Evolutionary conservation across 1,140 invertebrate genomes (phyloP).

Genomic region (Hycleus cichorii): DNA sequence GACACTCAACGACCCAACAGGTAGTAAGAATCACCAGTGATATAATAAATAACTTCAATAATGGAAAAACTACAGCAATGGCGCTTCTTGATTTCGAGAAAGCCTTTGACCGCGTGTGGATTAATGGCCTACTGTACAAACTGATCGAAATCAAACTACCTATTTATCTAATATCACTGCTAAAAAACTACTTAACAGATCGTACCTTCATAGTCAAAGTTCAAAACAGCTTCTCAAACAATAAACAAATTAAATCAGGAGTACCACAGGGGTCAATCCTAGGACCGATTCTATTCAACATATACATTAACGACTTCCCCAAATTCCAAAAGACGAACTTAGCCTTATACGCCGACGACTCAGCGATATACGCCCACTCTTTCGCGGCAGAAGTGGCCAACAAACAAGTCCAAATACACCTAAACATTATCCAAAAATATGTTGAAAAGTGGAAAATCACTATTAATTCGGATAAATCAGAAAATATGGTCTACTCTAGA

Average conservation of each 20-base stretch:
- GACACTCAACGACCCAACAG: no score
- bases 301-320: constrained; percentile 21
- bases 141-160: constrained; percentile 16
- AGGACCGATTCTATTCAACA: constrained; percentile 15
- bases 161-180: constrained; percentile 20
- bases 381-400: no score
- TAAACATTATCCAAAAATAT: no score
- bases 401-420: no score
- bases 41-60: neutral
- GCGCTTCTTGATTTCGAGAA: neutral
- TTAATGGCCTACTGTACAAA: constrained; percentile 32
- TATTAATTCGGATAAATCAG: constrained; percentile 32
- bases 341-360: no score
- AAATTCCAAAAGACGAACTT: no score
- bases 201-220: constrained; percentile 26
- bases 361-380: no score
- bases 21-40: no score
- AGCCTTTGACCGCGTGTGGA: constrained; percentile 36
- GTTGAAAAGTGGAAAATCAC: constrained; percentile 14
- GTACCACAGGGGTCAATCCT: constrained; percentile 15
- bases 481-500: constrained; percentile 19
- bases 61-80: neutral
- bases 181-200: constrained; percentile 24
- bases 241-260: constrained; percentile 7
- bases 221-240: constrained; percentile 11